Base-by-base conservation (phyloP, 2,113 vertebrate species). In the Nipponia nippon region DNA sequence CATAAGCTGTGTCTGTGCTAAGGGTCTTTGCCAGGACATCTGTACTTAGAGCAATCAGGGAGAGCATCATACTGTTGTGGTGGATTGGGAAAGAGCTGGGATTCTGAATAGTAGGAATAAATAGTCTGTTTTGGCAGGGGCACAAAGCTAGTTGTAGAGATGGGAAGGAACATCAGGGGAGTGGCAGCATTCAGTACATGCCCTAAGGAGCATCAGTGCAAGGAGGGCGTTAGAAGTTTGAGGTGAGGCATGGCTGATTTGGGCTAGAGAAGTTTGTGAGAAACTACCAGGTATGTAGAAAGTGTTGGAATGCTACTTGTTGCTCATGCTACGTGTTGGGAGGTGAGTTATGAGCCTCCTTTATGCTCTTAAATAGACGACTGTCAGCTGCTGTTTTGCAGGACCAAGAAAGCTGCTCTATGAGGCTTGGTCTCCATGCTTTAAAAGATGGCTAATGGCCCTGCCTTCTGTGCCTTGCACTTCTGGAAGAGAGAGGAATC, bases 271-370 rank as follows among this genome's bases (percentile, higher is more conserved):
- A 63, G 17, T 86, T 27, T 90, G 34, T 38, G 44, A 78, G 76
- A 87, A 84, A 14, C 63, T 76, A 8, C 20, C 13, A 25, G 67
- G 32, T 62, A 7, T 14, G 14, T 47, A 86, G 56, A 90, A 90
- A 56, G 25, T 8, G 8, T 29, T 38, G 25, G 50, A 63, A 23
- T 56, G n/a, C 67, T 71, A 12, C 29, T 55, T 77, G 15, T 75
- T 1, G 1, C 47, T 53, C 8, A 2, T 56, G 20, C 34, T 79
- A 3, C 1, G 0, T 46, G 15, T 65, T 65, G 80, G 52, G 84
- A 78, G 44, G 30, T 55, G 83, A 22, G 23, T 65, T 89, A 7
- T 11, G 34, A 89, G 56, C 18, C 44, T 87, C 23, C 19, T 67
- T 76, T 17, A 6, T 23, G 30, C 7, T 55, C n/a, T 83, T 63